Conservation (phyloP, 2,113 vertebrate genomes). For the Callionymus lyra region DNA sequence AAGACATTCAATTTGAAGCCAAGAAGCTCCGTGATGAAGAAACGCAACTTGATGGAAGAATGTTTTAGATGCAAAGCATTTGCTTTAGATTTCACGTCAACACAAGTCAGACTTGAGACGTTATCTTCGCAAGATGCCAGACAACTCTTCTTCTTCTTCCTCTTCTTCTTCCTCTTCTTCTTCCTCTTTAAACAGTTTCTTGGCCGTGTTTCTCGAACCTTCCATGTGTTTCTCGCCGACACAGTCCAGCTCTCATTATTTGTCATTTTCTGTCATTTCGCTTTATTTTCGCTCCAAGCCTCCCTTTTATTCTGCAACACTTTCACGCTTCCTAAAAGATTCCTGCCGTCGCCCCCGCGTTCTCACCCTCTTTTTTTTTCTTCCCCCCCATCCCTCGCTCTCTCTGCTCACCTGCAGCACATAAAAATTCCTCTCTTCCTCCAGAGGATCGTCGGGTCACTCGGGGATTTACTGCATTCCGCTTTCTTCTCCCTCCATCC, state of each 20-base stretch:
- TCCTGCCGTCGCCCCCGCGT: conserved; percentile 53
- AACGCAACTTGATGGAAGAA: too few species aligned
- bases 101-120: too few species aligned
- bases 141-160: too few species aligned
- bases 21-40: too few species aligned
- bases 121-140: too few species aligned
- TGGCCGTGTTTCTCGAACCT: conserved; percentile 11
- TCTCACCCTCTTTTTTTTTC: conserved; percentile 40
- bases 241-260: conserved; percentile 25
- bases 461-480: conserved; percentile 74
- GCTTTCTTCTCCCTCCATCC: conserved; percentile 44
- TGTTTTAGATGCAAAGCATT: too few species aligned
- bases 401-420: conserved; percentile 74
- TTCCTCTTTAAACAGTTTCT: conserved; percentile 1
- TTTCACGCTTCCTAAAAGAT: conserved; percentile 53
- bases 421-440: conserved; percentile 77
- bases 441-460: conserved; percentile 65
- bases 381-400: conserved; percentile 39
- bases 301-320: conserved; percentile 37
- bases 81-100: too few species aligned
- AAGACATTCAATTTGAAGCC: too few species aligned
- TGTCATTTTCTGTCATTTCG: conserved; percentile 41
- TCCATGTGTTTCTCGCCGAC: conserved; percentile 29
- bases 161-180: too few species aligned
- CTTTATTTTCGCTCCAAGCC: conserved; percentile 42